These are phyloP conservation scores for Leptopilina boulardi DNA, from an alignment of 1,140 invertebrate genomes.

Conservation along the genomic window DNA sequence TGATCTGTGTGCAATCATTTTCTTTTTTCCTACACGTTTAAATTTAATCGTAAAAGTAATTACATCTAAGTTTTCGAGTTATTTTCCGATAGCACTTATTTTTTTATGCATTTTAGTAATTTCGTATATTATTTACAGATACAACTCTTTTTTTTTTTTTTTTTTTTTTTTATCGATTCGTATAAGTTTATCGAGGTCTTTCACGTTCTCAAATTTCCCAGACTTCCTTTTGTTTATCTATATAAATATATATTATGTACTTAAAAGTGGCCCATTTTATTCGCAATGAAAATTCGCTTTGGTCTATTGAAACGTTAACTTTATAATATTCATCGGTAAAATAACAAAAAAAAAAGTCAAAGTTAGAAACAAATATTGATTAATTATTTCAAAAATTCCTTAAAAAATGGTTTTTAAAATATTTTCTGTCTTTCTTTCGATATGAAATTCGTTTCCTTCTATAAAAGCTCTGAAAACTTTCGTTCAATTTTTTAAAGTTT, in stretches of 20 bases:
- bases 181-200: constrained; percentile 21
- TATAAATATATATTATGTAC: background rate
- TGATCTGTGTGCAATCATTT: constrained; percentile 18
- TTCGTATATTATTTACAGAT: constrained; percentile 14
- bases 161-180: background rate
- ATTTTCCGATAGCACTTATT: constrained; percentile 14
- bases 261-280: background rate
- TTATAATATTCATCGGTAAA: background rate
- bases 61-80: constrained; percentile 14
- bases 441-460: no score
- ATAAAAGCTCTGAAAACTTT: no score
- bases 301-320: background rate
- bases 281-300: background rate
- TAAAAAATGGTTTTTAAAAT: no score
- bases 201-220: constrained; percentile 10
- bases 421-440: no score
- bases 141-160: background rate
- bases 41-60: constrained; percentile 24
- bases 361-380: background rate
- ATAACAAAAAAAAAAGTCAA: background rate
- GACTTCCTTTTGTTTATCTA: background rate
- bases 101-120: background rate
- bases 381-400: background rate
- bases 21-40: constrained; percentile 12
- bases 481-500: no score